Base-by-base conservation (phyloP, 2,113 vertebrate genomes). In the Carettochelys insculpta region DNA sequence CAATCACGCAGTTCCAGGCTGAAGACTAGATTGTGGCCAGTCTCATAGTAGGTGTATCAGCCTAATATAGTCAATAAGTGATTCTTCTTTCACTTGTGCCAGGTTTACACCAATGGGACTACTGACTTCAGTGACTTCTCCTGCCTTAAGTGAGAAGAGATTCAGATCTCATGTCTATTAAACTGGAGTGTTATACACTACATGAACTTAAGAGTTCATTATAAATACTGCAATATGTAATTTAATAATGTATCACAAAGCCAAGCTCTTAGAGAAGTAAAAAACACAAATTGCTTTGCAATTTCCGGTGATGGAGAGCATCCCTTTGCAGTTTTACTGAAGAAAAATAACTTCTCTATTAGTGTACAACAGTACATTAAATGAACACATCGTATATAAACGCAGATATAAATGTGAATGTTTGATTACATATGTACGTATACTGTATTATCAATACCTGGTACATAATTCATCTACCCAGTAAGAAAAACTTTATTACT, bases 401-500 rank as follows among this genome's bases (percentile, higher is more conserved):
- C 86, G 71, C 93, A 95, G 80, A 71, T 27, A 53, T 95, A 96
- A 92, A 95, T 80, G 92, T 90, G 79, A 96, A 90, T 87, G 85
- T 80, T 94, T 73, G 34, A 84, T 93, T 94, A 93, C 90, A 94
- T 89, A 95, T n/a, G 92, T 50, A 94, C 89, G 96, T 92, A 77
- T 82, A 92, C 45, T 80, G 56, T 87, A 95, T 95, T 95, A 95
- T 75, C 58, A 94, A 82, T 89, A 95, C 81, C 96, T 90, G 93
- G 93, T 89, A 97, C 95, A 96, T 96, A 97, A 96, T 97, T 97
- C 94, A 97, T 96, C 88, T 80, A 89, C 85, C 45, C 77, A 93
- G 94, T 95, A 95, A 97, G 90, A 97, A 89, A 93, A 95, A 86
- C 86, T 92, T 96, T 94, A 95, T 92, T 95, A 96, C 52, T 98